Evolutionary conservation across 2,888 invertebrate genomes (phyloP).

Genomic region (Drosophila paranaensis): DNA sequence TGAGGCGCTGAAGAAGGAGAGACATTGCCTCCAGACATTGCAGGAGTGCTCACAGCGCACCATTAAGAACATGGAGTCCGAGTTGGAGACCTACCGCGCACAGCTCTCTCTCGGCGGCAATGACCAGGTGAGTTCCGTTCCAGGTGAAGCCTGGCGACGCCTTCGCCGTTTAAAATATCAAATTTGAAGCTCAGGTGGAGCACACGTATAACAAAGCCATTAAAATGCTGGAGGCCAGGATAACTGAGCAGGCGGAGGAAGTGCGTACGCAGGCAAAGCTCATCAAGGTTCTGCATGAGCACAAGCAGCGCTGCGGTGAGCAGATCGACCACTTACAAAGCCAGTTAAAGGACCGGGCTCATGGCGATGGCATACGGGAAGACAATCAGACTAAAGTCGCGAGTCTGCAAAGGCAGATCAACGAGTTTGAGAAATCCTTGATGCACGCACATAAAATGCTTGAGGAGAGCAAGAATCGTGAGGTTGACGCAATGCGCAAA

Average conservation of each 20-base stretch:
- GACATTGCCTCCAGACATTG: conserved; percentile 87
- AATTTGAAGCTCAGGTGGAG: conserved; percentile 82
- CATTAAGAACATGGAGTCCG: conserved; percentile 88
- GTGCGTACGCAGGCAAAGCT: conserved; percentile 43
- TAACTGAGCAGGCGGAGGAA: conserved; percentile 43
- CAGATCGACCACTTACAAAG: conserved; percentile 64
- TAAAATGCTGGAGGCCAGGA: conserved; percentile 84
- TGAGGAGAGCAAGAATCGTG: conserved; percentile 84
- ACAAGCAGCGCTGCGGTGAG: conserved; percentile 55
- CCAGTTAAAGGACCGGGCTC: conserved; percentile 40
- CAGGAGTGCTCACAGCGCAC: conserved; percentile 89
- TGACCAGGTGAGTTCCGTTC: conserved; percentile 56
- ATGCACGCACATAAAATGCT: conserved; percentile 83
- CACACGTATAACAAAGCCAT: conserved; percentile 85
- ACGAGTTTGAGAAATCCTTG: conserved; percentile 85
- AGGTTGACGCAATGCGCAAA: conserved; percentile 86
- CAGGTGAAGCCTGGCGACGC: not conserved
- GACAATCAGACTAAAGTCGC: conserved; percentile 34
- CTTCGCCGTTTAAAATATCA: not conserved
- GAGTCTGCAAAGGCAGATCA: conserved; percentile 70
- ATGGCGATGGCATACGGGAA: not conserved
- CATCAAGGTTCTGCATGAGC: conserved; percentile 59
- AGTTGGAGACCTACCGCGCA: conserved; percentile 86
- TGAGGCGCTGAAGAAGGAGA: conserved; percentile 86
- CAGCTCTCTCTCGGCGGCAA: conserved; percentile 61